Evolutionary conservation across 2,797 vertebrate species (phyloP).

Genomic region (Cryptoprocta ferox): DNA sequence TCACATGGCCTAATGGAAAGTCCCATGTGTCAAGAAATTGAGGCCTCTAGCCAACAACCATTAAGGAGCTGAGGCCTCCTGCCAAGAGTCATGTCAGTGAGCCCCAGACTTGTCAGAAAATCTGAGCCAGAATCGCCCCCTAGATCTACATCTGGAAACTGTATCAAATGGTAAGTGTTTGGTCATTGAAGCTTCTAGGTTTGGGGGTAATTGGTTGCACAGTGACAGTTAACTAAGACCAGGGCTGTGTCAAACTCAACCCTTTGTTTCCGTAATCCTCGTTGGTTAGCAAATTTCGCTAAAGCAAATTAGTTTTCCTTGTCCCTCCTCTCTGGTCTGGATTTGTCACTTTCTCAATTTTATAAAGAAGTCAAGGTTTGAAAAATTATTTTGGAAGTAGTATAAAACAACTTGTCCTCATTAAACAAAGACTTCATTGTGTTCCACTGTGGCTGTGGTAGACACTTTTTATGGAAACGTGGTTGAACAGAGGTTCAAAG

Average conservation of each 20-base stretch:
- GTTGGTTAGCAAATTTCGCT: background rate
- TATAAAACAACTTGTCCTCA: background rate
- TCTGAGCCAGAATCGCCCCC: background rate
- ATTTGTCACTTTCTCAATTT: slow-evolving; percentile 22
- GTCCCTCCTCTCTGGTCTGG: background rate
- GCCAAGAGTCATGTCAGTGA: background rate
- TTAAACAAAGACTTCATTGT: background rate
- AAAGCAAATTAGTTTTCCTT: slow-evolving; percentile 12
- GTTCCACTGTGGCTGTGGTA: background rate
- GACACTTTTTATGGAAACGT: background rate
- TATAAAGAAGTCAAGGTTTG: background rate
- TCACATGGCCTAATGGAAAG: background rate
- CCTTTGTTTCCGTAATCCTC: background rate
- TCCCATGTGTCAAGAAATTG: background rate
- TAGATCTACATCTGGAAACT: background rate
- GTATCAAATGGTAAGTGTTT: background rate
- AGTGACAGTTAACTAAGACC: background rate
- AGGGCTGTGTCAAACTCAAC: background rate
- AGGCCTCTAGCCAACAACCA: background rate
- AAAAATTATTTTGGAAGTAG: slow-evolving; percentile 19
- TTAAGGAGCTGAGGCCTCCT: background rate
- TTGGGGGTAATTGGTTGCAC: background rate
- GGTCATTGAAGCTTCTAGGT: background rate
- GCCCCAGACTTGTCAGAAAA: background rate
- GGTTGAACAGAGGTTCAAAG: background rate